Percentiles rank a stretch among this genome's conserved stretches.
phyloP scores from a whole-genome alignment of 2,888 invertebrate species.

The Pristionchus exspectatus region DNA sequence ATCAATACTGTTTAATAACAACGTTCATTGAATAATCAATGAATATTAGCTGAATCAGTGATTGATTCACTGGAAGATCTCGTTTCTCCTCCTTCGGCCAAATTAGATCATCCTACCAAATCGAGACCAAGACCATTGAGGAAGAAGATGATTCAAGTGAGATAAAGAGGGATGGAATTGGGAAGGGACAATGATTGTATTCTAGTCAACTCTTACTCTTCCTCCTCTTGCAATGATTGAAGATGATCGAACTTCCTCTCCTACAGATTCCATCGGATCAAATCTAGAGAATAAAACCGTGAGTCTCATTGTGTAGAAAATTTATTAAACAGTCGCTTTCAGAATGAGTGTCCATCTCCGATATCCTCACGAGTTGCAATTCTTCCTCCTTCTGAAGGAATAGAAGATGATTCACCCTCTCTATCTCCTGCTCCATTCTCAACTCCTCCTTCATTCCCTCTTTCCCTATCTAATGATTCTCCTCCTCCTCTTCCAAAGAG shows the following conservation, averaged over 20 bases:
- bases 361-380: slow-evolving; percentile 1
- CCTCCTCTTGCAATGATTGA: slow-evolving; percentile 24
- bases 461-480: slow-evolving; percentile 34
- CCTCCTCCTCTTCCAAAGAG: slow-evolving; percentile 55
- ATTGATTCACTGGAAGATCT: slow-evolving; percentile 39
- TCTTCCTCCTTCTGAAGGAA: slow-evolving; percentile 20
- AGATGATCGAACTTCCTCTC: slow-evolving; percentile 50
- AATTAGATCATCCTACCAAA: slow-evolving; percentile 65
- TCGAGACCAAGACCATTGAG: slow-evolving; percentile 61
- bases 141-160: slow-evolving; percentile 43
- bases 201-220: not conserved
- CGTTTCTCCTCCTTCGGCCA: slow-evolving; percentile 64
- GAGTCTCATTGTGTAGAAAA: not conserved
- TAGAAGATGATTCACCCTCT: slow-evolving; percentile 23
- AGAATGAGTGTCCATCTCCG: slow-evolving; percentile 17
- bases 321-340: not conserved
- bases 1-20: not conserved
- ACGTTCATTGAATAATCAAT: not conserved
- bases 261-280: slow-evolving; percentile 39
- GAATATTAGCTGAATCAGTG: not conserved
- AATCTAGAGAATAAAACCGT: slow-evolving; percentile 42
- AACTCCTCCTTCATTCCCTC: slow-evolving; percentile 6
- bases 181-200: not conserved
- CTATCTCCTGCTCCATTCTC: not conserved
- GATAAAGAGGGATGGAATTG: not conserved